Conservation (phyloP, 2,888 invertebrate species). For the Drosophila fungiperda region DNA sequence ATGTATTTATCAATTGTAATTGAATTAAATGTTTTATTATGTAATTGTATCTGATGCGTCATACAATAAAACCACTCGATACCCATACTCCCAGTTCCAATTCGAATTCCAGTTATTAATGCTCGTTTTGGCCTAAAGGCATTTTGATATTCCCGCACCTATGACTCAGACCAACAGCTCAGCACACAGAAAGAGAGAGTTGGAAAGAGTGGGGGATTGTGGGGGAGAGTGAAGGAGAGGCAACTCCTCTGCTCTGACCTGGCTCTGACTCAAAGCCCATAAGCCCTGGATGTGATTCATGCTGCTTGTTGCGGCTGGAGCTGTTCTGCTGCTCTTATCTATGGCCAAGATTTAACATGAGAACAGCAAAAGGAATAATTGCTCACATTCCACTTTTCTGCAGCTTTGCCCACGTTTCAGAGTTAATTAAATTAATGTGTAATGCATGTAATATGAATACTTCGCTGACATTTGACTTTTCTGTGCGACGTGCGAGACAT, state of each 20-base stretch:
- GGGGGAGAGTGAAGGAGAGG: neutral
- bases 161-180: conserved; percentile 55
- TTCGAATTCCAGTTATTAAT: conserved; percentile 47
- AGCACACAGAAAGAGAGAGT: neutral
- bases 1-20: conserved; percentile 26
- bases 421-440: conserved; percentile 74
- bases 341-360: conserved; percentile 63
- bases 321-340: conserved; percentile 46
- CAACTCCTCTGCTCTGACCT: conserved; percentile 25
- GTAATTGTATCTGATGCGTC: conserved; percentile 55
- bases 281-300: conserved; percentile 62
- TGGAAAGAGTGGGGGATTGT: neutral
- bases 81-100: conserved; percentile 13
- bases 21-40: conserved; percentile 47
- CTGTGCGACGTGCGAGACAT: conserved; percentile 4
- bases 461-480: conserved; percentile 56
- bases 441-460: conserved; percentile 45
- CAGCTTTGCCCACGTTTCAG: conserved; percentile 34
- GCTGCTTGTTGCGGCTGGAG: conserved; percentile 14
- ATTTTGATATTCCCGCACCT: conserved; percentile 40
- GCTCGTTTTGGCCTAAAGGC: conserved; percentile 56
- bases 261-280: conserved; percentile 28
- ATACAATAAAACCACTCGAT: conserved; percentile 24
- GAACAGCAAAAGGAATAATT: conserved; percentile 61
- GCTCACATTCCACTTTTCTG: conserved; percentile 45